A percentile compares a stretch with the other conserved stretches of the same genome.
These are phyloP conservation scores for Dolichallabes microphthalmus DNA, from an alignment of 2,113 vertebrate genomes.

Conservation along the genomic window DNA sequence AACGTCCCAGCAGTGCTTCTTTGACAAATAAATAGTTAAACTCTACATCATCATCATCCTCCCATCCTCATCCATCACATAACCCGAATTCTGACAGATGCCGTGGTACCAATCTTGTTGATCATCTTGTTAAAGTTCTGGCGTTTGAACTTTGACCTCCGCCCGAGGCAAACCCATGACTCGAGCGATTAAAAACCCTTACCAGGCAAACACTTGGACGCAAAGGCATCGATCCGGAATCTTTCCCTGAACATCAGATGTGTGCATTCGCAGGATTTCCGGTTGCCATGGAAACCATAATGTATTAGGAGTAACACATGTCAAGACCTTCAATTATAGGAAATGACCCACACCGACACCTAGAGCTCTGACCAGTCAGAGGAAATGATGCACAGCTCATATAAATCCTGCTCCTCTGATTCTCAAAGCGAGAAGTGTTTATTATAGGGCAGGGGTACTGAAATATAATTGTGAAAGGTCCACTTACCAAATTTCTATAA, in stretches of 20 bases:
- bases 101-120: background rate
- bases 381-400: background rate
- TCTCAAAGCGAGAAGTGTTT: background rate
- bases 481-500: too few species aligned
- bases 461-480: too few species aligned
- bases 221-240: constrained; percentile 21
- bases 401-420: too few species aligned
- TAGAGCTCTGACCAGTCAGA: background rate
- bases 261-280: background rate
- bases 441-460: too few species aligned
- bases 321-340: background rate
- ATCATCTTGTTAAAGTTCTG: background rate
- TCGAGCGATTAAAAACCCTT: background rate
- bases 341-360: too few species aligned
- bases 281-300: background rate
- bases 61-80: background rate
- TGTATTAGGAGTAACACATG: background rate
- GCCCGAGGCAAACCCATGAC: background rate
- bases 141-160: constrained; percentile 19
- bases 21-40: background rate
- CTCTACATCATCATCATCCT: background rate
- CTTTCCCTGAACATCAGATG: constrained; percentile 3
- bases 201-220: too few species aligned
- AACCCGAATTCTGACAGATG: background rate
- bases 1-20: background rate